Evolutionary conservation across 2,888 invertebrate genomes (phyloP).

Genomic region (Dasypogon diadema): DNA sequence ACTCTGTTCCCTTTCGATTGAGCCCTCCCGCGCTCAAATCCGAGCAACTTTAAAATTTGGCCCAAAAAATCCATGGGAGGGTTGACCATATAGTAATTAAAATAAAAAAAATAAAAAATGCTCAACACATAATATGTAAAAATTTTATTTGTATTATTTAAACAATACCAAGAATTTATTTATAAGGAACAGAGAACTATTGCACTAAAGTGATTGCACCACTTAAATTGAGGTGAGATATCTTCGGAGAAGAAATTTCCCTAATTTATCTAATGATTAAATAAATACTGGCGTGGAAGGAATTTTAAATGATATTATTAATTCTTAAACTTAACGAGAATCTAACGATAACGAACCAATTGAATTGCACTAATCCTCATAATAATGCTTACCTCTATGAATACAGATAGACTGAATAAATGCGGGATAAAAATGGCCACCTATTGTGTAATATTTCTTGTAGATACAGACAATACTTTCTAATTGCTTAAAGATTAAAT

Average conservation of each 20-base stretch:
- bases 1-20: too few species aligned
- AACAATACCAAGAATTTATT: not conserved
- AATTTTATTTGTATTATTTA: too few species aligned
- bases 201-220: not conserved
- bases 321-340: not conserved
- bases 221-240: not conserved
- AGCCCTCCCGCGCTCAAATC: too few species aligned
- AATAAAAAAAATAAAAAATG: too few species aligned
- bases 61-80: too few species aligned
- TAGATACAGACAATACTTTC: too few species aligned
- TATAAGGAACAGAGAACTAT: not conserved
- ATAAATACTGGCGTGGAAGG: not conserved
- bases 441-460: too few species aligned
- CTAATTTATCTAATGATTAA: not conserved
- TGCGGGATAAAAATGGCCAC: too few species aligned
- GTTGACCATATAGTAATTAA: too few species aligned
- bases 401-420: not conserved
- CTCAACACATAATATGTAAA: not conserved
- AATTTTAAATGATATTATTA: too few species aligned
- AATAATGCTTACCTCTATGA: not conserved
- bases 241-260: not conserved
- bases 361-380: not conserved
- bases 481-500: conserved; percentile 57
- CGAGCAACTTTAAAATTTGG: too few species aligned
- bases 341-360: not conserved